Base-by-base conservation (phyloP, 2,113 vertebrate species). In the Chaenogobius annularis region DNA sequence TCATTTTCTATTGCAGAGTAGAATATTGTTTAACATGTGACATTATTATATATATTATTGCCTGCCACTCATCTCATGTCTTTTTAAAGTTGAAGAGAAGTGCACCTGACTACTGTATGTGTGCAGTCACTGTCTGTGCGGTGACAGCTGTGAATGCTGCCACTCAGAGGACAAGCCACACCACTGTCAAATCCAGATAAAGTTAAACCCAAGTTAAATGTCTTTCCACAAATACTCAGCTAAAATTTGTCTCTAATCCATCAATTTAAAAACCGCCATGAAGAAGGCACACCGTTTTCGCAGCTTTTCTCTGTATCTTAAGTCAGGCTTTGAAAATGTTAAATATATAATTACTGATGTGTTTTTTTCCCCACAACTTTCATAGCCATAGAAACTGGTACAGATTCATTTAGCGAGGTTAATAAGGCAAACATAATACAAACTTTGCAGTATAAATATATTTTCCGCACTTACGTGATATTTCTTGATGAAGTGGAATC, bases 361-460 rank as follows among this genome's bases (percentile, higher is more conserved):
- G 26, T 40, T 48, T 20, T 46, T 71, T 43, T 46, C 26, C 31
- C 61, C 17, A 55, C 40, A 73, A 66, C 52, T 55, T 66, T 71
- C 43, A 81, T 68, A 66, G 67, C 70, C 64, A 83, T 79, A 70
- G 78, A 72, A 83, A 83, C 78, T 23, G 48, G 52, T 52, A 35
- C 70, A 69, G 10, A 61, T 55, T 20, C 47, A 65, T 44, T 72
- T 3, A 76, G 68, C 19, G 50, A 61, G 3, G 15, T 17, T 7
- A 11, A 63, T 19, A 17, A 35, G 35, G 58, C 58, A 26, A 17
- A 35, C 26, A 35, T 15, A 61, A 59, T 26, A 31, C 4, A 31
- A 23, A 26, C n/a, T 56, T 56, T 58, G 55, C 55, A 23, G 26
- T 35, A 35, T 61, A 61, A 35, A 61, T 35, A 35, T 17, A 26